These are phyloP conservation scores for Nasonia vitripennis DNA, from an alignment of 1,140 invertebrate species.

Conservation along the genomic window DNA sequence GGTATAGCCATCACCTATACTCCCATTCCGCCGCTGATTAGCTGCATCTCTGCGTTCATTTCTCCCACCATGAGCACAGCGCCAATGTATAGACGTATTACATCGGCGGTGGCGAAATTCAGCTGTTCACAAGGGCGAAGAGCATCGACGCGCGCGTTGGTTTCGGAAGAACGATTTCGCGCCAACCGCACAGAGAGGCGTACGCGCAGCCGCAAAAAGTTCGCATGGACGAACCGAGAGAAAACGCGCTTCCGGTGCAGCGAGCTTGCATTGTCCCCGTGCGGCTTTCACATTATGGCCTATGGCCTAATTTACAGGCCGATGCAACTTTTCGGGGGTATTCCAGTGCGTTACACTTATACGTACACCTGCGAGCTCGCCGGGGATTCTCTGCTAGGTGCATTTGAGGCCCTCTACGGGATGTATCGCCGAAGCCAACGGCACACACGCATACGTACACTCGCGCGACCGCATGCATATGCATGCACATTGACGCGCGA, in stretches of 20 bases:
- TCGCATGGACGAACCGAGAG: slow-evolving; percentile 7
- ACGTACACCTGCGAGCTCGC: no score
- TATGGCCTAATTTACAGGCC: slow-evolving; percentile 25
- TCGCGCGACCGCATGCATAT: neutral
- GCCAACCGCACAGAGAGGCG: neutral
- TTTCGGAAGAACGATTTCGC: neutral
- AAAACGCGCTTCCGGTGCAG: slow-evolving; percentile 12
- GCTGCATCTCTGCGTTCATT: no score
- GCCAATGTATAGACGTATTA: no score
- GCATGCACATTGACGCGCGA: neutral
- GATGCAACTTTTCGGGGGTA: slow-evolving; percentile 19
- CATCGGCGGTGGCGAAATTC: no score
- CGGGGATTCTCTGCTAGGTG: no score
- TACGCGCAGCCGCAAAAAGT: slow-evolving; percentile 7
- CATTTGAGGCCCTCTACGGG: no score
- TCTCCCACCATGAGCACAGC: no score
- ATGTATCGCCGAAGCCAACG: no score
- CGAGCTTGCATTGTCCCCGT: neutral
- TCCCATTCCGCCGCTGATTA: no score
- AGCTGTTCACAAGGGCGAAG: no score
- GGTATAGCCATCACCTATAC: no score
- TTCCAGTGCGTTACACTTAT: neutral
- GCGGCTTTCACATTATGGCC: neutral
- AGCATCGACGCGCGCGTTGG: no score
- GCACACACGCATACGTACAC: neutral